These are phyloP conservation scores for Acromyrmex echinatior DNA, from an alignment of 1,140 invertebrate genomes.

Conservation along the genomic window DNA sequence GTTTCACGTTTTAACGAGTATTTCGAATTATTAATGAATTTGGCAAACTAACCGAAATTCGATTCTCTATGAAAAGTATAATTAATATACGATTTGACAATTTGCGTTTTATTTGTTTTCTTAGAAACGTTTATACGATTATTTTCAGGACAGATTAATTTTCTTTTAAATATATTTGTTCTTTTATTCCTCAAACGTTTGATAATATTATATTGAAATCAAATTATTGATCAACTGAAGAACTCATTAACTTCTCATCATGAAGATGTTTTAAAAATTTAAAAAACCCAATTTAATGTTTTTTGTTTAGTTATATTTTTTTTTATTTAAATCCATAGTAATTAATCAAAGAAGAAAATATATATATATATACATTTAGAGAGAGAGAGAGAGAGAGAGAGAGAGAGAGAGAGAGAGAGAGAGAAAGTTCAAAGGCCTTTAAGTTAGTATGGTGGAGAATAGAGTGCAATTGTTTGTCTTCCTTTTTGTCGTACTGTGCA, in stretches of 20 bases:
- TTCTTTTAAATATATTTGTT: not conserved
- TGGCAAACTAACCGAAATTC: not conserved
- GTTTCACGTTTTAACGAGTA: constrained; percentile 1
- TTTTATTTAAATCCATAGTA: not conserved
- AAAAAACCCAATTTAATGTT: not conserved
- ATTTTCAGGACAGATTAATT: not conserved
- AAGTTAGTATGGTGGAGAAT: constrained; percentile 73
- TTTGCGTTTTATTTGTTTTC: not conserved
- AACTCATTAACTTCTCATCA: not conserved
- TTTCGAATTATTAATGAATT: constrained; percentile 7
- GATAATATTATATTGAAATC: not conserved
- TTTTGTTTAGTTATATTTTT: constrained; percentile 12
- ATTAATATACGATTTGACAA: not conserved
- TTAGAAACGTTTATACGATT: not conserved
- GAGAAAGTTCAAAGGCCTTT: constrained; percentile 78
- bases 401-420: not conserved
- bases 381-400: not conserved
- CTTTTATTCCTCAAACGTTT: not conserved
- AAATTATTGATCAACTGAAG: not conserved
- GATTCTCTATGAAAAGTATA: not conserved
- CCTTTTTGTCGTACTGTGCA: constrained; percentile 8
- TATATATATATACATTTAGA: too few species aligned
- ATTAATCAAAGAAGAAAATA: too few species aligned
- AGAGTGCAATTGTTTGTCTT: constrained; percentile 24
- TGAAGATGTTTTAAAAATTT: not conserved